Conservation (phyloP, 2,113 vertebrate species). For the Syngnathus scovelli region DNA sequence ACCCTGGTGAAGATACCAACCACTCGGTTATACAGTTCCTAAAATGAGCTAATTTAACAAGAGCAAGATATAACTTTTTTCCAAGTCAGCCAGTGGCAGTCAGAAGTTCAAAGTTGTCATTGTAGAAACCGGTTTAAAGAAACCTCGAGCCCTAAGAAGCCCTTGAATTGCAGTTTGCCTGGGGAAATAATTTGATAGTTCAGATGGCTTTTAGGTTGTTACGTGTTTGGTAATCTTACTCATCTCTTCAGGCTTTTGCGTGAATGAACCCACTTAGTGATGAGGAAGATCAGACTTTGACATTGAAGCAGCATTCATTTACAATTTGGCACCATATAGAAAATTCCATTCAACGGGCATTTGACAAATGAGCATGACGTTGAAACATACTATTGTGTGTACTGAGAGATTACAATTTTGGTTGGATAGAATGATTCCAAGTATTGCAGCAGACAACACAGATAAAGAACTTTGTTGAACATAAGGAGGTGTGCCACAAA, state of each 20-base stretch:
- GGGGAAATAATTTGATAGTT: not conserved
- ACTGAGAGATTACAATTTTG: not conserved
- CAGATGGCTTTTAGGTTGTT: not conserved
- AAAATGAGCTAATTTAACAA: no score
- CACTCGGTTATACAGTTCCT: no score
- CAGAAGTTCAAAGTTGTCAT: not conserved
- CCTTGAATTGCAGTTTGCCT: not conserved
- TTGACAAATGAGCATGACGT: not conserved
- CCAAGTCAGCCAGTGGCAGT: not conserved
- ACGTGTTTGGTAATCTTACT: not conserved
- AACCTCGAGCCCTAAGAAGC: not conserved
- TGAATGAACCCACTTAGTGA: not conserved
- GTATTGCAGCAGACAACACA: not conserved
- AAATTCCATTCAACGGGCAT: not conserved
- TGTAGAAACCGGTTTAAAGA: not conserved
- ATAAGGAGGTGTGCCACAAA: not conserved
- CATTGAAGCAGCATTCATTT: not conserved
- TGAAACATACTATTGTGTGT: not conserved
- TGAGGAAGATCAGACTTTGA: constrained; percentile 3
- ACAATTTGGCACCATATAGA: not conserved
- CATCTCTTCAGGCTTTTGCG: not conserved
- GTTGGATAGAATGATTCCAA: not conserved
- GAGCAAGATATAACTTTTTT: not conserved
- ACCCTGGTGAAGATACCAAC: no score
- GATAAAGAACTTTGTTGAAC: not conserved